Conservation (phyloP, 1,140 invertebrate species). For the Philotrypesis tridentata region DNA sequence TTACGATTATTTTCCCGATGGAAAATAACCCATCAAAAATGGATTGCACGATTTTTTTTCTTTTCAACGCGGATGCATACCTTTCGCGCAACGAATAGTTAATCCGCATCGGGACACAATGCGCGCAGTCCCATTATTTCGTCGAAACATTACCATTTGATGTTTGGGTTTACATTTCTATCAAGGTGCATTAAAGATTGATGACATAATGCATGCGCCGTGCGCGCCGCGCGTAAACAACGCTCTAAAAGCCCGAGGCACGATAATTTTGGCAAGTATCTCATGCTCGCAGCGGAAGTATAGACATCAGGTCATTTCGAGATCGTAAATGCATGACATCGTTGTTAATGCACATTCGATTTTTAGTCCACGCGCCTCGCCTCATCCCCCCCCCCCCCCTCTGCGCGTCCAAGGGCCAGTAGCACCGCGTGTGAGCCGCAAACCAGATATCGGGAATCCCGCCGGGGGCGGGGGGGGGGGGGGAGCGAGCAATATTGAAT, state of each 20-base stretch:
- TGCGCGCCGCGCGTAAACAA: neutral
- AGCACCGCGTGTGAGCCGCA: neutral
- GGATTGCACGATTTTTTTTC: too few relatives aligned
- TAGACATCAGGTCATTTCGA: neutral
- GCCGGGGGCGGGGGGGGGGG: too few relatives aligned
- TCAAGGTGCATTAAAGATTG: neutral
- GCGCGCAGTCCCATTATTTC: too few relatives aligned
- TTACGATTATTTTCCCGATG: too few relatives aligned
- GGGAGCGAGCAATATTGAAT: slow-evolving; percentile 48
- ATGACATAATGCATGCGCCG: neutral
- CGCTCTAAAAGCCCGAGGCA: neutral
- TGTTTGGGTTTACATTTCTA: too few relatives aligned
- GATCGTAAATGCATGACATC: neutral
- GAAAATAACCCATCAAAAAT: too few relatives aligned
- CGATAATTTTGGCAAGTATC: slow-evolving; percentile 4
- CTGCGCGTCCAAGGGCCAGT: too few relatives aligned
- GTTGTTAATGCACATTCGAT: slow-evolving; percentile 14
- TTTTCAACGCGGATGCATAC: too few relatives aligned
- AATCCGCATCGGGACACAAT: too few relatives aligned
- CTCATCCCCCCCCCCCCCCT: too few relatives aligned
- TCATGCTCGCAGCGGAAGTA: neutral
- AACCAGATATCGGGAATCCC: neutral
- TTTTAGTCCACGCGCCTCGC: neutral
- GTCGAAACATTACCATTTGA: too few relatives aligned
- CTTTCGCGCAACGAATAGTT: too few relatives aligned